Percentiles rank a stretch among this genome's conserved stretches.
These are phyloP conservation scores for Sisyra nigra DNA, from an alignment of 2,888 invertebrate genomes.

Conservation along the genomic window DNA sequence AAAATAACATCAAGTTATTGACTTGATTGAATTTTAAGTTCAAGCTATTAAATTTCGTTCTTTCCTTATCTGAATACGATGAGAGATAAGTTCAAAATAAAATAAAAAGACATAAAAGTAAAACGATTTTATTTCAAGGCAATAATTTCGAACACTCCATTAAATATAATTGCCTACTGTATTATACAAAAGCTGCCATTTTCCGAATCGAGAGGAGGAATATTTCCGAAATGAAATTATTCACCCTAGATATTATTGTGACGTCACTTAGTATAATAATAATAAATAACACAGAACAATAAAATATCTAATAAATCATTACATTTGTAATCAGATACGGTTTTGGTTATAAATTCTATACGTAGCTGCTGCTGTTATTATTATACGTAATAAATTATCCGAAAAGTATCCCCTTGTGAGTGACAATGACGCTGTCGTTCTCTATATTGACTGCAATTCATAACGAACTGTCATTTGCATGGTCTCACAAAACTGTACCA, in stretches of 20 bases:
- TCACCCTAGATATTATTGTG: not conserved
- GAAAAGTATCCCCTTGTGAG: conserved; percentile 4
- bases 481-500: conserved; percentile 1
- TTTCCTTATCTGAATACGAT: too few relatives aligned
- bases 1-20: too few relatives aligned
- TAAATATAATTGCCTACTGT: too few relatives aligned
- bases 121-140: too few relatives aligned
- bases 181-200: too few relatives aligned
- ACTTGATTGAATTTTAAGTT: too few relatives aligned
- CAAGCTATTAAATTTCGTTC: too few relatives aligned
- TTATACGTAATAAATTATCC: conserved; percentile 5
- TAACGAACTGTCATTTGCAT: conserved; percentile 3
- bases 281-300: conserved; percentile 5
- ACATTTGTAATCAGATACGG: conserved; percentile 6
- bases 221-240: too few relatives aligned
- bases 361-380: not conserved
- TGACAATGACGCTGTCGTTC: conserved; percentile 2
- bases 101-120: too few relatives aligned
- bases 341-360: conserved; percentile 4
- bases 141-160: too few relatives aligned
- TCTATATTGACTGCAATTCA: conserved; percentile 4
- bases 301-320: conserved; percentile 6
- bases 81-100: too few relatives aligned
- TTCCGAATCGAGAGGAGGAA: too few relatives aligned
- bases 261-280: conserved; percentile 3